phyloP scores from a whole-genome alignment of 2,888 invertebrate genomes.

The Hemaris fuciformis region DNA sequence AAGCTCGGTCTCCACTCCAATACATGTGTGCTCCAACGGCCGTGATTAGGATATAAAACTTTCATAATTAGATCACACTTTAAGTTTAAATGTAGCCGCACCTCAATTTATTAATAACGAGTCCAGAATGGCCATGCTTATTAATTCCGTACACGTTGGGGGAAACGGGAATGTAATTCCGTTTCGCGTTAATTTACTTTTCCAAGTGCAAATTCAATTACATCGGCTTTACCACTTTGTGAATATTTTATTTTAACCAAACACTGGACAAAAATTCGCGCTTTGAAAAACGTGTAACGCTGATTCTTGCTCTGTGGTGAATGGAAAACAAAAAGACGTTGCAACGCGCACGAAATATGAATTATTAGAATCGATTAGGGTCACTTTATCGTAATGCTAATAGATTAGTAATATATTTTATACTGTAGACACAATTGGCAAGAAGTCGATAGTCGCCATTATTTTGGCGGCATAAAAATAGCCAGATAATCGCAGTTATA shows the following conservation, averaged over 20 bases:
- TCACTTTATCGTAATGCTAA: no score
- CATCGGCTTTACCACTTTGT: neutral
- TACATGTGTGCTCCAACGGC: no score
- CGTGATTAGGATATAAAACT: no score
- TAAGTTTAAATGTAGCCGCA: neutral
- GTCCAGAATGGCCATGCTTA: neutral
- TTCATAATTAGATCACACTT: neutral
- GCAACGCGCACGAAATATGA: no score
- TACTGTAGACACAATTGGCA: no score
- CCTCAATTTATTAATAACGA: neutral
- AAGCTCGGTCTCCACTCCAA: no score
- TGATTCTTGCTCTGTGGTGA: neutral
- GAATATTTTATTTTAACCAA: neutral
- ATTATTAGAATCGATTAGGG: no score
- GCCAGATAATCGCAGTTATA: no score
- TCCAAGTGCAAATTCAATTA: conserved; percentile 3
- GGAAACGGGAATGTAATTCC: neutral
- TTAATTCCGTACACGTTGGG: neutral
- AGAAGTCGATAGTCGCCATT: no score
- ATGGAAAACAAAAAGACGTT: neutral
- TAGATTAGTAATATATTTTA: no score
- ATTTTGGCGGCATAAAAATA: no score
- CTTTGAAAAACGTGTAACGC: neutral
- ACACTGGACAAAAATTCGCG: neutral
- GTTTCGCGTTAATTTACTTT: neutral